These are phyloP conservation scores for Pluvialis apricaria DNA, from an alignment of 2,113 vertebrate species.

Conservation along the genomic window DNA sequence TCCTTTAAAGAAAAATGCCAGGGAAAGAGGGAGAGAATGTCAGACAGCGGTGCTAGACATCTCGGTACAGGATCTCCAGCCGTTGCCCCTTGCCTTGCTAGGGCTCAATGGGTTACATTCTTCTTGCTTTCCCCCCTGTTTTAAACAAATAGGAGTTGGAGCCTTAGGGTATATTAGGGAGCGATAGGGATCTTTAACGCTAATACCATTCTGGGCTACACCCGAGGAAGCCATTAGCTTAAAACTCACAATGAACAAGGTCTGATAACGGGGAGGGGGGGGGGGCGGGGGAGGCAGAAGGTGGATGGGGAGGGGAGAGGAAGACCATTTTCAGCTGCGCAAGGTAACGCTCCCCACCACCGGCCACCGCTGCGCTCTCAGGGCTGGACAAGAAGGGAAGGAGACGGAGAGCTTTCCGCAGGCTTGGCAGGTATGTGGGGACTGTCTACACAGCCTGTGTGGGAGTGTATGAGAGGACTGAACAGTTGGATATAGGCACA, in stretches of 20 bases:
- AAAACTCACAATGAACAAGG: background rate
- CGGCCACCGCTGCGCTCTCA: fast-evolving
- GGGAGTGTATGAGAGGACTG: background rate
- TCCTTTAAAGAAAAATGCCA: background rate
- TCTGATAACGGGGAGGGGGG: background rate
- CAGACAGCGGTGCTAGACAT: background rate
- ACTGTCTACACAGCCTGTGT: fast-evolving
- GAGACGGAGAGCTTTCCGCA: fast-evolving
- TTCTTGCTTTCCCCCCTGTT: background rate
- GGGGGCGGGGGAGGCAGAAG: background rate
- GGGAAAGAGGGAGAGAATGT: background rate
- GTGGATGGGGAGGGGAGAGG: background rate
- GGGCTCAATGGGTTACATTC: slow-evolving; percentile 33
- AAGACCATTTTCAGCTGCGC: background rate
- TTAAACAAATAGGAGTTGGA: slow-evolving; percentile 9
- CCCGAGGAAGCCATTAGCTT: background rate
- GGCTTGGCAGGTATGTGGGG: background rate
- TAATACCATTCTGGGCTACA: background rate
- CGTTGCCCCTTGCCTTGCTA: background rate
- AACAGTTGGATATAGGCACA: fast-evolving
- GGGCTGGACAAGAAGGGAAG: background rate
- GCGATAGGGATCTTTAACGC: slow-evolving; percentile 16
- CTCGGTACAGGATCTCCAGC: slow-evolving; percentile 10
- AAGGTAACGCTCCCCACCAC: background rate
- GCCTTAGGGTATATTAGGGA: background rate